These are phyloP conservation scores for Melangyna quadrimaculata DNA, from an alignment of 2,888 invertebrate species.

Conservation along the genomic window DNA sequence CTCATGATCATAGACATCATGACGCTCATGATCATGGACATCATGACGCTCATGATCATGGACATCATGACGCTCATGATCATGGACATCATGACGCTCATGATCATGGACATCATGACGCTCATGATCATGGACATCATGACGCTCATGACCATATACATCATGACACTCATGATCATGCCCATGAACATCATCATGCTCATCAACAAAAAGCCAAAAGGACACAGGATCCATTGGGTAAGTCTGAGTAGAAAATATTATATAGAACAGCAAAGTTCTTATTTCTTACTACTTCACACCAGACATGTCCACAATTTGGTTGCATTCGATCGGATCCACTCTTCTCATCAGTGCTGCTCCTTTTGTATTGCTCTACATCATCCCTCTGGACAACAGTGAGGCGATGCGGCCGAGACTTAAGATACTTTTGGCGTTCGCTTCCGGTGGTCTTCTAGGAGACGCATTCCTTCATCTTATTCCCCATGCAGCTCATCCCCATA, in stretches of 20 bases:
- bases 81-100: constrained; percentile 63
- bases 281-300: constrained; percentile 11
- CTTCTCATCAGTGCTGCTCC: constrained; percentile 97
- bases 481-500: constrained; percentile 89
- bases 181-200: constrained; percentile 62
- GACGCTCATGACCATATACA: constrained; percentile 30
- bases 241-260: constrained; percentile 29
- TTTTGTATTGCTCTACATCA: constrained; percentile 94
- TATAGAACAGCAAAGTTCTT: not conserved
- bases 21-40: not conserved
- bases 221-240: constrained; percentile 74
- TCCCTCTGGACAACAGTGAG: constrained; percentile 93
- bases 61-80: constrained; percentile 46
- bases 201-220: constrained; percentile 43
- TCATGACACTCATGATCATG: constrained; percentile 47
- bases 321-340: constrained; percentile 94
- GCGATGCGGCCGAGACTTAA: constrained; percentile 94
- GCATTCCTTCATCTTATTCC: constrained; percentile 99
- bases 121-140: not conserved
- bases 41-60: constrained; percentile 1
- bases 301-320: constrained; percentile 83
- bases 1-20: constrained; percentile 7
- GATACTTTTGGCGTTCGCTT: constrained; percentile 94
- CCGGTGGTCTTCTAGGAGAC: constrained; percentile 97
- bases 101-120: not conserved